Base-by-base conservation (phyloP, 2,888 invertebrate genomes). In the Campoplex nolae region DNA sequence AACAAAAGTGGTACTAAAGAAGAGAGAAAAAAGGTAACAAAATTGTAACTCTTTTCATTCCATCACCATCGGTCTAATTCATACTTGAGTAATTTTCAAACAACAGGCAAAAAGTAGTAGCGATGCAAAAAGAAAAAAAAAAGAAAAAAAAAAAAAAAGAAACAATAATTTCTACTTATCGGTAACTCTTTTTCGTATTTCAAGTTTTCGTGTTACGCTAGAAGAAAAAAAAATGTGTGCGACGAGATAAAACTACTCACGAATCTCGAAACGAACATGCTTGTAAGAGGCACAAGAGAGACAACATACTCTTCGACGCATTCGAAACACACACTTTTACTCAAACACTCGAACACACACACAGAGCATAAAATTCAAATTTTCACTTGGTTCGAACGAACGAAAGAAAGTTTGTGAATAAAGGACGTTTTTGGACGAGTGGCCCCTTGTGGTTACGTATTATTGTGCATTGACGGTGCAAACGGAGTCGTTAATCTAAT, bases 41-140 rank as follows among this genome's bases (percentile, higher is more conserved):
- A 58, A 62, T 32, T 85, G 85, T 88, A 85, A 90, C 89, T 74
- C 78, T 45, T 79, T 82, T 74, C 92, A 92, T 91, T 93, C 93
- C 93, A 93, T 91, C 93, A 93, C 93, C 93, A 90, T 88, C 87
- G 88, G 67, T 83, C 88, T 79, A 77, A 74, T 76, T 85, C 42
- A 70, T 74, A 70, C 73, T 16, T 73, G n/a, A 62, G 35, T 35
- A 56, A 73, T 77, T 82, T 76, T 86, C 88, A 86, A 84, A 88
- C 70, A 88, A 89, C 88, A 89, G 89, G 90, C 90, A 90, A 79
- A 23, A 89, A 90, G 88, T 88, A 90, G 91, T 87, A 89, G 86
- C 85, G 82, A 90, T 90, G 91, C 90, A 91, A 45, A 74, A 23
- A 23, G 23, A 23, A 0, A 23, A 23, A 23, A 23, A 23, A 23